phyloP scores from a whole-genome alignment of 2,113 vertebrate species.

The Macroglossus sobrinus region DNA sequence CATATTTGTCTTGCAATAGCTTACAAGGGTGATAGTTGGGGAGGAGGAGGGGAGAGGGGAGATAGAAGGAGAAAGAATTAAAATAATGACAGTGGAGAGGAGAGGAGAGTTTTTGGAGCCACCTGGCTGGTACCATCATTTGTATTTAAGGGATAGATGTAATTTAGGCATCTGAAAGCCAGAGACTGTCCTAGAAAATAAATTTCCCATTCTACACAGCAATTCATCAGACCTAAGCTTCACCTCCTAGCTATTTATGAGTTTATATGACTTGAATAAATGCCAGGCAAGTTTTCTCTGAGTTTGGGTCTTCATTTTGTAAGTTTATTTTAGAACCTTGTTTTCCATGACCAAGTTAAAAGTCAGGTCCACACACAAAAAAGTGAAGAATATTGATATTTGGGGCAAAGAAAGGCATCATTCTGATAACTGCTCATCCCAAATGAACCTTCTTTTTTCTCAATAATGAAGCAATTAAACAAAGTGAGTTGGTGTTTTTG shows the following conservation, averaged over 20 bases:
- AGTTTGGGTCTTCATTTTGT: constrained; percentile 41
- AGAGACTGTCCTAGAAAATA: constrained; percentile 36
- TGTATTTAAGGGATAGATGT: constrained; percentile 18
- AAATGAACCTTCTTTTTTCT: neutral
- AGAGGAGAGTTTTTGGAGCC: neutral
- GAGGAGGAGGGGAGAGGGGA: neutral
- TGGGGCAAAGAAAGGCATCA: neutral
- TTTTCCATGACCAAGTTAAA: constrained; percentile 16
- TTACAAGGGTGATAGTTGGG: neutral
- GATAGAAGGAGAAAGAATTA: neutral
- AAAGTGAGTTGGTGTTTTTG: neutral
- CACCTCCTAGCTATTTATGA: constrained; percentile 51
- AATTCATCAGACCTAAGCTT: constrained; percentile 1
- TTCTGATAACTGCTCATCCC: neutral
- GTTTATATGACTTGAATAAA: constrained; percentile 40
- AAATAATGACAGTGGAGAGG: neutral
- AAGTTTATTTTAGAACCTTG: constrained; percentile 43
- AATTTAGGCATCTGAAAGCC: constrained; percentile 9
- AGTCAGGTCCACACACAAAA: neutral
- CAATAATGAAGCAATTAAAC: neutral
- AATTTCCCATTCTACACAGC: neutral
- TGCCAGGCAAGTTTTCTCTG: constrained; percentile 31
- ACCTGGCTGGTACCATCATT: neutral
- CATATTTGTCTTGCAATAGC: neutral
- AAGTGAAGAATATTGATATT: neutral